A percentile compares a stretch with the other conserved stretches of the same genome.
Conservation (phyloP, 2,113 vertebrate species). For the Lamprologus tigripictilis region DNA sequence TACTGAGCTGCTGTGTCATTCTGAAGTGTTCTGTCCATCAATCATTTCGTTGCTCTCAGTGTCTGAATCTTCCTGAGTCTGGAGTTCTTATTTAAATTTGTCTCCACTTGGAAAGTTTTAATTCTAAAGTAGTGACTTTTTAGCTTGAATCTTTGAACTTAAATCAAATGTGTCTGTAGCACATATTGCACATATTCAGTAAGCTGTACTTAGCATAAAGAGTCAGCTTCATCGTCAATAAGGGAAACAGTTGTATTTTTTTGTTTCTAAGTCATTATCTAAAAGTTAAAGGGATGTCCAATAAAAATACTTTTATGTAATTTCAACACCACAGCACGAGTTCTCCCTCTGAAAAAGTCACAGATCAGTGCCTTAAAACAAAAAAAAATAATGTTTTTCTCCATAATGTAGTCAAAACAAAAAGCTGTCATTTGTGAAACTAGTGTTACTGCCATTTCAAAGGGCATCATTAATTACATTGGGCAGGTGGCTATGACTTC, state of each 20-base stretch:
- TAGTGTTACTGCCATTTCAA: not conserved
- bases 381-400: rapidly evolving
- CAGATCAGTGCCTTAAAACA: not conserved
- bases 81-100: not conserved
- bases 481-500: not conserved
- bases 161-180: not conserved
- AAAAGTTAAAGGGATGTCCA: not conserved
- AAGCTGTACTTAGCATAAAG: not conserved
- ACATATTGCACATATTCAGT: not conserved
- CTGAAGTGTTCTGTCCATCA: conserved; percentile 66
- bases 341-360: not conserved
- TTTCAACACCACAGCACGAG: not conserved
- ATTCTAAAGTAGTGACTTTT: not conserved
- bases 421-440: not conserved
- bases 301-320: not conserved
- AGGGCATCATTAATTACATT: not conserved
- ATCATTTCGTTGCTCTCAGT: conserved; percentile 43
- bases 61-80: not conserved
- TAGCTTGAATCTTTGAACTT: not conserved
- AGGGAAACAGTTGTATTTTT: not conserved
- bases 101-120: not conserved
- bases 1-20: conserved; percentile 66
- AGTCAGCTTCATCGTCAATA: not conserved
- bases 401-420: not conserved
- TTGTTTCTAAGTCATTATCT: not conserved